Conservation (phyloP, 2,113 vertebrate genomes). For the Phaetusa simplex region DNA sequence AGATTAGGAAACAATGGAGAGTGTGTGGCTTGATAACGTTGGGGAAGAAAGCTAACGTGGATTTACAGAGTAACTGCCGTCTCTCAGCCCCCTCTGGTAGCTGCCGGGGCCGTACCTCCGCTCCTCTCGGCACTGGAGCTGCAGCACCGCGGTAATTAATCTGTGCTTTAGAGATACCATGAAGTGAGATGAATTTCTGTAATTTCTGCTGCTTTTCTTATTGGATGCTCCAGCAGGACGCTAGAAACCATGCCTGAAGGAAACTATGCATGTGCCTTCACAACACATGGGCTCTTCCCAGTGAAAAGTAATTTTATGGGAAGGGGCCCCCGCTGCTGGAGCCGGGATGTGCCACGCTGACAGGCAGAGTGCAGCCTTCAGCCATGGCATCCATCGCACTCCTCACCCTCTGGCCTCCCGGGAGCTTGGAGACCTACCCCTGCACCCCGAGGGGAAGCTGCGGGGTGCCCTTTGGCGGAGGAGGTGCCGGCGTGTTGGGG, state of each 20-base stretch:
- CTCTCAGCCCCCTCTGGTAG: not conserved
- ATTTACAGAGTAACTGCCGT: not conserved
- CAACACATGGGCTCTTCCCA: not conserved
- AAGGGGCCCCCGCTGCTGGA: not conserved
- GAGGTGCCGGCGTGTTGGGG: not conserved
- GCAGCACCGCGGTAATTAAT: not conserved
- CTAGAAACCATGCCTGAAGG: not conserved
- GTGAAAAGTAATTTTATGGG: not conserved
- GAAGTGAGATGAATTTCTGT: not conserved
- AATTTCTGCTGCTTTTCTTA: not conserved
- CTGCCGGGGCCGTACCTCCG: not conserved
- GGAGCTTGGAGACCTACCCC: not conserved
- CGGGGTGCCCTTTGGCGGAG: not conserved
- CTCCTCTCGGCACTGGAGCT: not conserved
- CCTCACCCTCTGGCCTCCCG: rapidly evolving
- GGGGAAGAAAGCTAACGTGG: not conserved
- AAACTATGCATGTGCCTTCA: not conserved
- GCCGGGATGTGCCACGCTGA: not conserved
- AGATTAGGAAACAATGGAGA: not conserved
- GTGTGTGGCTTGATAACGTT: not conserved
- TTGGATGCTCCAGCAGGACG: not conserved
- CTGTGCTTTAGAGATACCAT: not conserved
- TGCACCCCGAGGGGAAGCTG: not conserved
- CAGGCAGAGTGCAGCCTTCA: not conserved
- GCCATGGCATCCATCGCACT: not conserved